Evolutionary conservation across 1,140 invertebrate species (phyloP), one percentile per base, ranked within the genome.

Genomic region (Daktulosphaira vitifoliae): DNA sequence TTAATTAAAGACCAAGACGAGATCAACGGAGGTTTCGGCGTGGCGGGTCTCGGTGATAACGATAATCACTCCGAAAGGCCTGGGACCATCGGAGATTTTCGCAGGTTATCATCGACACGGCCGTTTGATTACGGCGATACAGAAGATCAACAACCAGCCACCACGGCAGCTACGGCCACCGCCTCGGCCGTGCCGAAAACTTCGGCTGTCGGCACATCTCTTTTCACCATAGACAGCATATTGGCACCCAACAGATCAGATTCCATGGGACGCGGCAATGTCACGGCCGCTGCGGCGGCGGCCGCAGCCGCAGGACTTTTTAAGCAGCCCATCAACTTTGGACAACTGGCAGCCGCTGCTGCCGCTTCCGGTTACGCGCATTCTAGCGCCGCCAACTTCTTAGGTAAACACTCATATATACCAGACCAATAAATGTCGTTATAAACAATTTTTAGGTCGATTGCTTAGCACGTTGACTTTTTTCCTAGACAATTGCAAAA

Each of bases 211-310:
- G 62, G 46, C 33, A 44, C 66, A 9, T 66, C 66, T 13, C 38
- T 69, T 8, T 89, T 89, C 72, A 89, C 86, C 68, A 89, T 89
- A 69, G 87, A 89, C 74, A 88, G 85, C 74, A 88, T 89, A 65
- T 74, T 90, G 70, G 86, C 84, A 20, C 82, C 66, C 15, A 59
- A 83, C 25, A 75, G 80, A 13, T 75, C 68, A 76, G 53, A 77
- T 75, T 50, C 77, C 76, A 25, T 77, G 71, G 33, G 67, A 71
- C 73, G 66, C 78, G 42, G 26, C 52, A 82, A 33, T 76, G 79
- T 23, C 22, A n/a, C 16, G 26, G 50, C 18, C 8, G 75, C 52
- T 77, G 53, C 78, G 74, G 59, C 77, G 75, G 25, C 76, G 78
- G 72, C 73, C 56, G 37, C 29, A 5, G 25, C 80, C 73, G 69